Base-by-base conservation (phyloP, 2,888 invertebrate genomes). In the Gerris lacustris region DNA sequence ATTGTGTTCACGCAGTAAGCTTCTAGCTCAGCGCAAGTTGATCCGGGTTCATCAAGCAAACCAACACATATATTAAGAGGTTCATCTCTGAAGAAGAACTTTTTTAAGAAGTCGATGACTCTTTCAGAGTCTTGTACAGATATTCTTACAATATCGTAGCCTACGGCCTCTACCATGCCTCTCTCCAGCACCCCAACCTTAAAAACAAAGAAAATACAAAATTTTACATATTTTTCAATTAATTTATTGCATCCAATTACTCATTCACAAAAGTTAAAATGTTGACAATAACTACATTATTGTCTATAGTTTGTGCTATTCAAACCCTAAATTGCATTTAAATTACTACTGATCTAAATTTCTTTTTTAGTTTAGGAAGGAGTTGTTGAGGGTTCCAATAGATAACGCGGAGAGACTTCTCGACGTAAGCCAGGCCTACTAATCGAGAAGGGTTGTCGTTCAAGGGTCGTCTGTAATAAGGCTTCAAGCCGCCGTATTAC, bases 31-130 rank as follows among this genome's bases (percentile, higher is more conserved):
- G 79, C 70, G 77, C 88, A 88, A 6, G 85, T 82, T 15, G 84
- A 84, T 66, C 84, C 82, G 18, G 85, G 84, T 0, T 84, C 84
- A 72, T 86, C 86, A 73, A 88, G 81, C 1, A 89, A 80, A 71
- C 85, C 82, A 63, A 88, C 83, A 66, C 83, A 83, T 7, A 83
- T 79, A 80, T 89, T 89, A 75, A 89, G 82, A 0, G 89, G 89
- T 76, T 89, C 89, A 76, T 89, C 89, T 47, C 84, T 84, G 82
- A 88, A 89, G 83, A 89, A 89, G 79, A 86, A 88, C 72, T 84
- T 84, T 74, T 80, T 83, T 2, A 88, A 80, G 77, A 88, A 84
- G 55, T 80, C 79, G 73, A 87, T 81, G 77, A 87, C 84, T 66
- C 80, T 81, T 5, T 83, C 82, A 2, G 80, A 79, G 76, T 88